phyloP scores from a whole-genome alignment of 2,888 invertebrate genomes.

The Pimpla rufipes region DNA sequence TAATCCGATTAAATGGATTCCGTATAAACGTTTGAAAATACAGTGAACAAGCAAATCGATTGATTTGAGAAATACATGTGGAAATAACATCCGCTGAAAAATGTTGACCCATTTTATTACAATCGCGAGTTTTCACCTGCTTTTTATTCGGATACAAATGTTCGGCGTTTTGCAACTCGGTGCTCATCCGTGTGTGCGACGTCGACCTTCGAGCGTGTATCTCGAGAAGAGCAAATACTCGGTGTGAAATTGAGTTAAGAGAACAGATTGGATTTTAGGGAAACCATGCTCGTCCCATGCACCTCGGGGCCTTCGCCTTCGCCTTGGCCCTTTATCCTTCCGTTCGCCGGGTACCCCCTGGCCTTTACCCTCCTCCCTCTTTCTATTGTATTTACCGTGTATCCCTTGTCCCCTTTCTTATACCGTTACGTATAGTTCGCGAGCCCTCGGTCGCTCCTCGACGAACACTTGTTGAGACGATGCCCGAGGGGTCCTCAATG shows the following conservation, averaged over 20 bases:
- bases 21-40: too few species aligned
- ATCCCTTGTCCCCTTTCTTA: constrained; percentile 58
- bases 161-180: too few species aligned
- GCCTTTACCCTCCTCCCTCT: constrained; percentile 36
- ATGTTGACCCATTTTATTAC: too few species aligned
- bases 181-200: too few species aligned
- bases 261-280: constrained; percentile 72
- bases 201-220: too few species aligned
- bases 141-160: too few species aligned
- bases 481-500: constrained; percentile 64
- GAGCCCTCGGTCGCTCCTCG: constrained; percentile 41
- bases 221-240: background rate
- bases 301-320: constrained; percentile 27
- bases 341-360: constrained; percentile 36
- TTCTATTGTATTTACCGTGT: constrained; percentile 52
- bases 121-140: too few species aligned
- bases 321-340: constrained; percentile 33
- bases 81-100: too few species aligned
- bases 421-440: constrained; percentile 19
- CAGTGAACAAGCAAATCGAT: too few species aligned
- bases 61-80: too few species aligned
- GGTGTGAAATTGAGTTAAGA: constrained; percentile 56
- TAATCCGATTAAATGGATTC: background rate
- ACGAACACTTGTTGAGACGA: constrained; percentile 70
- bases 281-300: constrained; percentile 59